A percentile compares a stretch with the other conserved stretches of the same genome.
Evolutionary conservation across 2,888 invertebrate genomes (phyloP).

Genomic region (Lasioglossum figueresi): DNA sequence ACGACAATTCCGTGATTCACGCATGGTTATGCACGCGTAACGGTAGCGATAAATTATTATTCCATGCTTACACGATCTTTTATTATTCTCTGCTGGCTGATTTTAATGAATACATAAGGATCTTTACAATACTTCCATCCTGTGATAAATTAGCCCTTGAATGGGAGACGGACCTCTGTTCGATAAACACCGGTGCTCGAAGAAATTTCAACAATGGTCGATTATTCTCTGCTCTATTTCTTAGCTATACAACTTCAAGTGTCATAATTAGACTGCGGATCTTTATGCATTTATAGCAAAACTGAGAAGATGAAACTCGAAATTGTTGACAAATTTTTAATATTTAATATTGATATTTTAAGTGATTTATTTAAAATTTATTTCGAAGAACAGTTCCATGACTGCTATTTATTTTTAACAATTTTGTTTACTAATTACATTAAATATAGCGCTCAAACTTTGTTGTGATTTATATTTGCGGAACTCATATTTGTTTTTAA

Average conservation of each 20-base stretch:
- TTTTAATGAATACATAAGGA: conserved; percentile 30
- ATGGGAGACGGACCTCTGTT: conserved; percentile 9
- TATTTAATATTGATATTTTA: no score
- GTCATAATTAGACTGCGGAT: no score
- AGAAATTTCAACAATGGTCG: conserved; percentile 1
- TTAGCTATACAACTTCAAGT: neutral
- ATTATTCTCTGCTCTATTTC: conserved; percentile 6
- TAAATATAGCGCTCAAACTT: no score
- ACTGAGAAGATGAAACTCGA: no score
- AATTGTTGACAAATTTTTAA: no score
- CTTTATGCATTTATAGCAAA: no score
- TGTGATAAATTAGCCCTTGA: neutral
- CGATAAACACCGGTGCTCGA: neutral
- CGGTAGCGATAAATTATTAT: conserved; percentile 61
- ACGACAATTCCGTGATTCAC: conserved; percentile 73
- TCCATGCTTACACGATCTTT: conserved; percentile 20
- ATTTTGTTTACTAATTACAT: no score
- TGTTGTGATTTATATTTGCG: no score
- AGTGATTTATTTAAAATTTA: no score
- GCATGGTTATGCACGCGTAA: conserved; percentile 65
- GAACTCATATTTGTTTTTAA: no score
- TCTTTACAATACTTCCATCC: neutral
- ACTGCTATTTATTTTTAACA: no score
- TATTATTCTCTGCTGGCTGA: conserved; percentile 45
- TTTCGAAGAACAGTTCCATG: no score